Evolutionary conservation across 2,113 vertebrate species (phyloP).

Genomic region (Actenoides hombroni): DNA sequence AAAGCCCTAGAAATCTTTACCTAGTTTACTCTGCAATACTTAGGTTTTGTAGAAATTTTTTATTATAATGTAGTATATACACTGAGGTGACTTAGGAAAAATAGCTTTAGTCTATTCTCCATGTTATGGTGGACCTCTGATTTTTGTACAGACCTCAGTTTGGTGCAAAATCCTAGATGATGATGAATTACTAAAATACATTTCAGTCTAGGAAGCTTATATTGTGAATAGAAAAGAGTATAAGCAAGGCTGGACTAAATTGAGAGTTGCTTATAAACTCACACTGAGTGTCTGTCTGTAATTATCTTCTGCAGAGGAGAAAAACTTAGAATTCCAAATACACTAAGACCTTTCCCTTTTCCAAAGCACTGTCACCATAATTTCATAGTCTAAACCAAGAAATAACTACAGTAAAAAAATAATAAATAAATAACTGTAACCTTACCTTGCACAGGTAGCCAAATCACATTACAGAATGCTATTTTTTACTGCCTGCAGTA

Average conservation of each 20-base stretch:
- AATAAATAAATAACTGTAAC: neutral
- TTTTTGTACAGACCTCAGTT: neutral
- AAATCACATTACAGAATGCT: neutral
- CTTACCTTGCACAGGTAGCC: conserved; percentile 25
- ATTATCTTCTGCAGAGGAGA: neutral
- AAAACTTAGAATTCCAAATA: neutral
- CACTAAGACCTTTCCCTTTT: neutral
- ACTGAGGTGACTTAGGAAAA: neutral
- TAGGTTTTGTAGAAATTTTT: neutral
- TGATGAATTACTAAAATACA: neutral
- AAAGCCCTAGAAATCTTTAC: neutral
- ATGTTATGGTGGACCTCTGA: neutral
- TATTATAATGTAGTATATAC: neutral
- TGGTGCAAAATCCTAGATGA: neutral
- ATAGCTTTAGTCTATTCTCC: neutral
- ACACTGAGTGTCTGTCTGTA: neutral
- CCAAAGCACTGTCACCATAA: neutral
- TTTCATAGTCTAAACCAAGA: neutral
- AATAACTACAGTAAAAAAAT: neutral
- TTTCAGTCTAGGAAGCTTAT: neutral
- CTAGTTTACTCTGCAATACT: neutral
- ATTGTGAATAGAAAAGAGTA: neutral
- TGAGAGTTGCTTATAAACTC: neutral
- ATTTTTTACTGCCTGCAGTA: neutral
- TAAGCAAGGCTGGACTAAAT: neutral